phyloP scores from a whole-genome alignment of 2,888 invertebrate species.

The Pristionchus entomophagus region DNA sequence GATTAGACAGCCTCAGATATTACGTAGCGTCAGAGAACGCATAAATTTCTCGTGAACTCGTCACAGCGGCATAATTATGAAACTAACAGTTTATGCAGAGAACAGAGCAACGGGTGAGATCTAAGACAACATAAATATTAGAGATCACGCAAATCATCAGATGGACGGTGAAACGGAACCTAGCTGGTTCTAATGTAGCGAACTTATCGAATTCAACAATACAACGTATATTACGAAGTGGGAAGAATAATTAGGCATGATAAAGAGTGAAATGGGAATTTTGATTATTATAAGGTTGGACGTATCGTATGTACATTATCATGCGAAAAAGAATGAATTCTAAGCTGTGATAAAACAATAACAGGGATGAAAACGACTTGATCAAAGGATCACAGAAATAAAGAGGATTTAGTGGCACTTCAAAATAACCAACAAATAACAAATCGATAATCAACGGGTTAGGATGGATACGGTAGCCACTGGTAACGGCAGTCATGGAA shows the following conservation, averaged over 20 bases:
- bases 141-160: neutral
- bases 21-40: neutral
- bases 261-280: neutral
- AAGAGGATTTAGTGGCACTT: neutral
- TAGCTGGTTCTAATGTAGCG: too few species aligned
- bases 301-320: neutral
- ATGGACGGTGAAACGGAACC: too few species aligned
- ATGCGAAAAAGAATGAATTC: neutral
- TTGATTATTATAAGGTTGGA: neutral
- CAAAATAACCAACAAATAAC: neutral
- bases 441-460: neutral
- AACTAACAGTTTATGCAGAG: neutral
- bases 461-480: neutral
- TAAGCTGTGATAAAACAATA: neutral
- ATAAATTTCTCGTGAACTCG: neutral
- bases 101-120: neutral
- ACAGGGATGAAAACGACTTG: neutral
- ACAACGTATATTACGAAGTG: slow-evolving; percentile 13
- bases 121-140: neutral
- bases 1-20: too few species aligned
- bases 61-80: too few species aligned
- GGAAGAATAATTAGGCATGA: neutral
- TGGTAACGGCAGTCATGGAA: too few species aligned
- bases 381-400: too few species aligned
- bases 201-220: neutral